These are phyloP conservation scores for Pemphredon lugubris DNA, from an alignment of 2,888 invertebrate genomes.

Conservation along the genomic window DNA sequence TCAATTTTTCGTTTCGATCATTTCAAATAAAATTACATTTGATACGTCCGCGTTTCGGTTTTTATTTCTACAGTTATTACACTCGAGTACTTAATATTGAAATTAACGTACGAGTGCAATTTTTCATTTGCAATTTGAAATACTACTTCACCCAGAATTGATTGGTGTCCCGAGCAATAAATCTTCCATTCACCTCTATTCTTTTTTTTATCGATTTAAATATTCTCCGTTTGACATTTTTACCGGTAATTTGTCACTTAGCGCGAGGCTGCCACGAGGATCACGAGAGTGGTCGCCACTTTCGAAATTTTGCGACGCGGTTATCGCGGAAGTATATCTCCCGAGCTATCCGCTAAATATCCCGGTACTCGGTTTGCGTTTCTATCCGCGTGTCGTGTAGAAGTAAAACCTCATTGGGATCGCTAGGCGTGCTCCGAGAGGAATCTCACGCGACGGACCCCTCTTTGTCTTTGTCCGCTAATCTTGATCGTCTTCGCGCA, in stretches of 20 bases:
- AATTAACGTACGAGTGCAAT: background rate
- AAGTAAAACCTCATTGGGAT: slow-evolving; percentile 18
- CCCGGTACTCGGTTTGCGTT: slow-evolving; percentile 35
- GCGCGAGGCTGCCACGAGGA: slow-evolving; percentile 12
- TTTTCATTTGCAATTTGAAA: background rate
- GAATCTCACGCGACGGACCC: slow-evolving; percentile 26
- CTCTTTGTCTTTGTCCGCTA: slow-evolving; percentile 48
- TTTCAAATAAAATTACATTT: no score
- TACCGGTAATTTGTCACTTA: slow-evolving; percentile 1
- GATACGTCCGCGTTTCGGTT: no score
- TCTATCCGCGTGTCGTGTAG: slow-evolving; percentile 10
- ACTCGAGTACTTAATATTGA: no score
- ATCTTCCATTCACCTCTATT: background rate
- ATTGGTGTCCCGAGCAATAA: background rate
- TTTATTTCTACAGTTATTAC: no score
- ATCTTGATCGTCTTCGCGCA: slow-evolving; percentile 47
- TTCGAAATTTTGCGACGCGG: slow-evolving; percentile 33
- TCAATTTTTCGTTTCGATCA: no score
- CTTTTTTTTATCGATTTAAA: slow-evolving; percentile 11
- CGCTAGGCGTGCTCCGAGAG: slow-evolving; percentile 6
- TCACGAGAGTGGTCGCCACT: slow-evolving; percentile 11
- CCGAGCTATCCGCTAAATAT: slow-evolving; percentile 34
- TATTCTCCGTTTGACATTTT: background rate
- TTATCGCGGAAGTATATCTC: slow-evolving; percentile 49
- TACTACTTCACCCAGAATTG: background rate